Evolutionary conservation across 2,888 invertebrate genomes (phyloP).

Genomic region (Mayetiola destructor): DNA sequence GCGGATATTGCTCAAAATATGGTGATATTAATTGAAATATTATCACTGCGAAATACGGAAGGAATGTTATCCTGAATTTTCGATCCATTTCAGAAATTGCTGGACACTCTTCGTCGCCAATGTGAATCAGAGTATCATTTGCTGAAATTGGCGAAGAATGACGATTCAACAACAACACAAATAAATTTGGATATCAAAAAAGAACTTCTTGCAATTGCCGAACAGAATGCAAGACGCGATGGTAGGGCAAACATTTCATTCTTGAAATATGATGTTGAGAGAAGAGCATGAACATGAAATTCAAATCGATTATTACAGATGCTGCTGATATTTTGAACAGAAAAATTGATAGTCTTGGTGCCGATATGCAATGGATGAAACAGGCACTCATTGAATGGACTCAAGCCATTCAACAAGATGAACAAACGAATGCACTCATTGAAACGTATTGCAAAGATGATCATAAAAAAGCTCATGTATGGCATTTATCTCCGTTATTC

Average conservation of each 20-base stretch:
- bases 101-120: slow-evolving; percentile 54
- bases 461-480: slow-evolving; percentile 45
- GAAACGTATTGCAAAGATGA: slow-evolving; percentile 59
- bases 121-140: slow-evolving; percentile 50
- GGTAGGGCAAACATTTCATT: not conserved
- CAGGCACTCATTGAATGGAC: slow-evolving; percentile 53
- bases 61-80: not conserved
- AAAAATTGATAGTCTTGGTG: slow-evolving; percentile 11
- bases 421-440: slow-evolving; percentile 54
- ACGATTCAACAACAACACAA: slow-evolving; percentile 27
- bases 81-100: slow-evolving; percentile 36
- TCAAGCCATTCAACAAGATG: slow-evolving; percentile 50
- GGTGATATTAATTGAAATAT: slow-evolving; percentile 25
- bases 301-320: not conserved
- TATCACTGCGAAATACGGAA: not conserved
- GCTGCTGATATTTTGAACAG: not conserved
- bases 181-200: slow-evolving; percentile 23
- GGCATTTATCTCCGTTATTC: slow-evolving; percentile 8
- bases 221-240: not conserved
- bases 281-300: not conserved
- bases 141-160: slow-evolving; percentile 30
- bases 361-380: slow-evolving; percentile 44
- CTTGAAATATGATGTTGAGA: not conserved
- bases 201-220: not conserved
- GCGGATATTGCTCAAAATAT: slow-evolving; percentile 42